phyloP scores from a whole-genome alignment of 2,888 invertebrate genomes.

The Temnothorax ravouxi region DNA sequence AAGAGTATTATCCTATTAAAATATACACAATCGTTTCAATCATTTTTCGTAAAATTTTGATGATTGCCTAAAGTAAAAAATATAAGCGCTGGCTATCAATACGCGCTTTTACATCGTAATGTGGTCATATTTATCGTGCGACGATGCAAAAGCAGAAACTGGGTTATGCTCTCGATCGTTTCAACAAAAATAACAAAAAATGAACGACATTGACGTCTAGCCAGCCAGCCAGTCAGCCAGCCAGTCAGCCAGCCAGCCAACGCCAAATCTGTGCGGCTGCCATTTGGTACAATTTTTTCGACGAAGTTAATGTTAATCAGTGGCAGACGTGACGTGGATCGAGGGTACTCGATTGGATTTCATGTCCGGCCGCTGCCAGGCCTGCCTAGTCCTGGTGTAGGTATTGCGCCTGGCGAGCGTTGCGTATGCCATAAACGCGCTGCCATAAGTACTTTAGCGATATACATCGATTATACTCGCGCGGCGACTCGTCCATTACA shows the following conservation, averaged over 20 bases:
- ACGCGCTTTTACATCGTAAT: background rate
- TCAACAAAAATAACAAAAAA: slow-evolving; percentile 29
- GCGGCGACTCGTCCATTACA: slow-evolving; percentile 70
- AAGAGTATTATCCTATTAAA: background rate
- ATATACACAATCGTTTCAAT: background rate
- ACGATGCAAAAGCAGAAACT: slow-evolving; percentile 54
- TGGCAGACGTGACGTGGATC: slow-evolving; percentile 83
- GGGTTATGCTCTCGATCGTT: slow-evolving; percentile 47
- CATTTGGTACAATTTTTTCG: slow-evolving; percentile 83
- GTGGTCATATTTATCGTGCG: slow-evolving; percentile 11
- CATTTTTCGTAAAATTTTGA: background rate
- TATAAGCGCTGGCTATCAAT: background rate
- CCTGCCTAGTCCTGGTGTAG: slow-evolving; percentile 66
- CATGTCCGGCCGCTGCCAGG: slow-evolving; percentile 82
- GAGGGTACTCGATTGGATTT: slow-evolving; percentile 81
- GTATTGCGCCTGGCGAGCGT: slow-evolving; percentile 70
- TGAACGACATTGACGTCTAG: slow-evolving; percentile 32
- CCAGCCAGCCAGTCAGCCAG: background rate
- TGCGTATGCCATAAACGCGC: slow-evolving; percentile 56
- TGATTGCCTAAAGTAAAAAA: background rate
- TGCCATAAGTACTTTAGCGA: slow-evolving; percentile 74
- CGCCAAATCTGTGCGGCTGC: slow-evolving; percentile 54
- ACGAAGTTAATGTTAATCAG: slow-evolving; percentile 85
- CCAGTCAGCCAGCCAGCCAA: background rate
- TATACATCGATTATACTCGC: slow-evolving; percentile 62